These are phyloP conservation scores for Drosophila multiciliata DNA, from an alignment of 2,888 invertebrate genomes.

Conservation along the genomic window DNA sequence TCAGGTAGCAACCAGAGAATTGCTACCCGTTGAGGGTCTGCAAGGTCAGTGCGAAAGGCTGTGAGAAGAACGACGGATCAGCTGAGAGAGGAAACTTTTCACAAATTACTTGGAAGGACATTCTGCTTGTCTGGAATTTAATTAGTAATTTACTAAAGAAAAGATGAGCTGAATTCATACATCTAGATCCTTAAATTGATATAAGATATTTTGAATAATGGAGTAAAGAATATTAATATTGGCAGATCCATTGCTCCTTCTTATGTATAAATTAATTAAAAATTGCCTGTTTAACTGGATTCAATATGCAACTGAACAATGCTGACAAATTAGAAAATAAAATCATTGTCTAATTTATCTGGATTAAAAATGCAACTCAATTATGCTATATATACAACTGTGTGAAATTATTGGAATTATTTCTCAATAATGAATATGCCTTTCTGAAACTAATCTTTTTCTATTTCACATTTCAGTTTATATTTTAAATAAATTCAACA, in stretches of 20 bases:
- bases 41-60: slow-evolving; percentile 42
- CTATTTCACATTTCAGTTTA: not conserved
- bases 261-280: not conserved
- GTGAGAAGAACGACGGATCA: slow-evolving; percentile 43
- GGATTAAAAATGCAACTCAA: not conserved
- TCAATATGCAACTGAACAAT: not conserved
- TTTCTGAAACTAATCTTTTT: not conserved
- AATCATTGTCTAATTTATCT: not conserved
- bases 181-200: not conserved
- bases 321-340: not conserved
- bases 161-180: not conserved
- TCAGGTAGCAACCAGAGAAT: slow-evolving; percentile 45
- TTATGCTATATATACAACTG: not conserved
- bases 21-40: slow-evolving; percentile 35
- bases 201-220: not conserved
- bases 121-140: slow-evolving; percentile 26
- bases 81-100: slow-evolving; percentile 42
- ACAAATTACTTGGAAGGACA: slow-evolving; percentile 34
- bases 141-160: slow-evolving; percentile 24
- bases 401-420: not conserved
- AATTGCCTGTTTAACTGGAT: not conserved
- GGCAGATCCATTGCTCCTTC: not conserved
- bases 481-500: not conserved
- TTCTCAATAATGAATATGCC: not conserved
- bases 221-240: not conserved